A percentile compares a stretch with the other conserved stretches of the same genome.
Evolutionary conservation across 2,797 vertebrate species (phyloP).

Genomic region (Pseudochaenichthys georgianus): DNA sequence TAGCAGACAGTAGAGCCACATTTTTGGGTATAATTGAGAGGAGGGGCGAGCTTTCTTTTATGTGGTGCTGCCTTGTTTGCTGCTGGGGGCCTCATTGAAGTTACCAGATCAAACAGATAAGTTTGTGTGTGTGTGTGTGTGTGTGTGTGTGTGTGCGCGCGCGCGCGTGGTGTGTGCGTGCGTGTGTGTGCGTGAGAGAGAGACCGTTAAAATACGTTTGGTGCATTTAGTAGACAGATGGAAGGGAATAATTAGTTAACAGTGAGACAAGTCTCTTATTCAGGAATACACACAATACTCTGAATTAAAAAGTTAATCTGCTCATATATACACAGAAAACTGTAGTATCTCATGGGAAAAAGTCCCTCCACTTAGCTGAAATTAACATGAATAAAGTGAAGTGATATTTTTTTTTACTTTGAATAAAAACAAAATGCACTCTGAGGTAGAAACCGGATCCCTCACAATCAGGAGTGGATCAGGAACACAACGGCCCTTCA

Average conservation of each 20-base stretch:
- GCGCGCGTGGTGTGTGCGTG: not conserved
- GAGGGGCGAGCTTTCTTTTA: slow-evolving; percentile 53
- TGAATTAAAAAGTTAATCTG: no score
- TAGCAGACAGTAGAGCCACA: slow-evolving; percentile 49
- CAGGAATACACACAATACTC: not conserved
- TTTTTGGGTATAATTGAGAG: slow-evolving; percentile 38
- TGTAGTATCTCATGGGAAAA: no score
- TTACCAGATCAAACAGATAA: slow-evolving; percentile 61
- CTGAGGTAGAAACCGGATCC: slow-evolving; percentile 60
- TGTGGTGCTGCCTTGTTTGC: slow-evolving; percentile 58
- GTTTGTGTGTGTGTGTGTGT: slow-evolving; percentile 19
- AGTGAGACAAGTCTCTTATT: not conserved
- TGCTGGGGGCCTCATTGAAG: slow-evolving; percentile 54
- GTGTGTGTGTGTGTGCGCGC: not conserved
- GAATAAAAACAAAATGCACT: slow-evolving; percentile 38
- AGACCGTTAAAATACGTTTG: slow-evolving; percentile 6
- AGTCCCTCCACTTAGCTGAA: not conserved
- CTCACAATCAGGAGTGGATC: slow-evolving; percentile 20
- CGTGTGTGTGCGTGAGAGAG: slow-evolving; percentile 5
- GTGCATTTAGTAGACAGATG: not conserved
- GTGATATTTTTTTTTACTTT: not conserved
- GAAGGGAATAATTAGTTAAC: not conserved
- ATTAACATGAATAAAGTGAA: no score
- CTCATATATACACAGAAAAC: no score
- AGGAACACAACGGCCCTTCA: slow-evolving; percentile 46